phyloP scores from a whole-genome alignment of 2,113 vertebrate genomes.

The Xyliphius kryptos region DNA sequence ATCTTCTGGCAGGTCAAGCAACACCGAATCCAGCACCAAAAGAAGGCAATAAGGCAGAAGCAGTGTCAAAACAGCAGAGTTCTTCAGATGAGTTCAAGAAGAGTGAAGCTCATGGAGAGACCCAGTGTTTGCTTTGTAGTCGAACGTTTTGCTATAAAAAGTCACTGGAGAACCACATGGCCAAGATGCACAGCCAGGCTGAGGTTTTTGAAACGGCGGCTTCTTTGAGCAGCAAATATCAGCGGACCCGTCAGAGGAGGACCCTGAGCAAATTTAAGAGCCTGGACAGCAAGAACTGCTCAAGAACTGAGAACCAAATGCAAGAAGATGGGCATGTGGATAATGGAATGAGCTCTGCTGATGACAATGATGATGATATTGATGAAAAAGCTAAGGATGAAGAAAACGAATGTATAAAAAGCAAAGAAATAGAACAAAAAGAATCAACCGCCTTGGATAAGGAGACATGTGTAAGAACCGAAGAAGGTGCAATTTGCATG shows the following conservation, averaged over 20 bases:
- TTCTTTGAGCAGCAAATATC: conserved; percentile 48
- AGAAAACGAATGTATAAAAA: no score
- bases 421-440: no score
- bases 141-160: conserved; percentile 71
- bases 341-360: no score
- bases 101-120: conserved; percentile 29
- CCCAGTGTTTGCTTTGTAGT: conserved; percentile 64
- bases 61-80: conserved; percentile 48
- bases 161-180: conserved; percentile 71
- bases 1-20: conserved; percentile 71
- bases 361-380: no score
- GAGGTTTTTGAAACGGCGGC: conserved; percentile 35
- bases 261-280: conserved; percentile 71
- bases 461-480: no score
- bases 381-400: no score
- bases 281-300: conserved; percentile 61
- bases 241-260: conserved; percentile 75
- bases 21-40: not conserved
- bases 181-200: conserved; percentile 61
- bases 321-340: conserved; percentile 13
- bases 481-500: no score
- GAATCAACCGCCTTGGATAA: no score
- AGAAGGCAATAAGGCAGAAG: conserved; percentile 46
- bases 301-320: conserved; percentile 41
- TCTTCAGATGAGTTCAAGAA: no score